These are phyloP conservation scores for Miichthys miiuy DNA, from an alignment of 2,797 vertebrate genomes.

Conservation along the genomic window DNA sequence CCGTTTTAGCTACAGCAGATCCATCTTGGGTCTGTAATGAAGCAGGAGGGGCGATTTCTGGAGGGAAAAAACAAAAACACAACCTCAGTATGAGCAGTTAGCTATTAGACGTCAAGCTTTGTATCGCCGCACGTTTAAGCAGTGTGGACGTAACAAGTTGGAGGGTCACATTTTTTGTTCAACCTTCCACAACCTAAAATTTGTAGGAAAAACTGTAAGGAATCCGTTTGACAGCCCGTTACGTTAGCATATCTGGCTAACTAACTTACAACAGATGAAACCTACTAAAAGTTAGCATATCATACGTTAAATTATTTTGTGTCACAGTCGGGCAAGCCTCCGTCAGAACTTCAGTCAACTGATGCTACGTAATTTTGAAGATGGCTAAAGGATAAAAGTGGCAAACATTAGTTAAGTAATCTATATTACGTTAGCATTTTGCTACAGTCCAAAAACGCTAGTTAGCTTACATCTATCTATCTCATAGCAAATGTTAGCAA, in stretches of 20 bases:
- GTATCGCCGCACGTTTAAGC: neutral
- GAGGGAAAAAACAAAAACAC: conserved; percentile 59
- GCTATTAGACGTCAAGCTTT: neutral
- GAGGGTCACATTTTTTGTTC: too few relatives aligned
- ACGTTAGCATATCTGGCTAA: neutral
- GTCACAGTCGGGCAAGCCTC: too few relatives aligned
- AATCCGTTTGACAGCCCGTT: neutral
- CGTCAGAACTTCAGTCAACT: too few relatives aligned
- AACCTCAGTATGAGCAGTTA: conserved; percentile 24
- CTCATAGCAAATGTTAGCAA: too few relatives aligned
- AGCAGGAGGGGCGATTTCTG: conserved; percentile 99
- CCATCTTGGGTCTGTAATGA: conserved; percentile 99
- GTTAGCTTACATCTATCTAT: too few relatives aligned
- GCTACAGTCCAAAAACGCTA: too few relatives aligned
- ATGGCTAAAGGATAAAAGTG: too few relatives aligned
- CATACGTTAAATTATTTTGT: too few relatives aligned
- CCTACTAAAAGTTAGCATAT: neutral
- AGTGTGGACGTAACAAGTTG: neutral
- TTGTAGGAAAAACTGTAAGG: too few relatives aligned
- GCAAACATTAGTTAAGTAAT: too few relatives aligned
- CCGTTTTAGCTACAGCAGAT: conserved; percentile 94
- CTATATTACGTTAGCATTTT: too few relatives aligned
- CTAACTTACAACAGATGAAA: neutral
- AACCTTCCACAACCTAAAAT: neutral
- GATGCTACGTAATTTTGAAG: too few relatives aligned